Evolutionary conservation across 2,888 invertebrate species (phyloP), one percentile per base, ranked within the genome.

Genomic region (Malthinus seriepunctatus): DNA sequence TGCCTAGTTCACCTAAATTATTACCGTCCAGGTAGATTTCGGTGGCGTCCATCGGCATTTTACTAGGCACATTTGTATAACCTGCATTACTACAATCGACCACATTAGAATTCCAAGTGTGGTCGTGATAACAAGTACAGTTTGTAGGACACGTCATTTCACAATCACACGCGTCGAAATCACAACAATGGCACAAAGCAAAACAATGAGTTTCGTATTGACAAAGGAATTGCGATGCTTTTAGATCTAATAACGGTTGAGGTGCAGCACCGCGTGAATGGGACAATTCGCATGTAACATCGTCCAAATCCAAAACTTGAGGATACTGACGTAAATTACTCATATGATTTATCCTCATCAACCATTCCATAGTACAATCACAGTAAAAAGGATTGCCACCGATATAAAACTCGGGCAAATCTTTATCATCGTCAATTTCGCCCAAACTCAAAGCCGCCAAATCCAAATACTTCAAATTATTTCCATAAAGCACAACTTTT

Each of bases 81-180:
- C 86, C 88, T 67, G 87, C 87, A 73, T 84, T 86, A 68, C 89
- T 88, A 81, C 92, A 92, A 81, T 91, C 90, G 66, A 92, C 91
- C 55, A 92, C 89, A 82, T 92, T 92, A 74, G 89, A 88, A 69
- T 87, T 86, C 90, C 92, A 93, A 69, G 88, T 87, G 78, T 89
- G 88, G 81, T 93, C 93, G 81, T 91, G 91, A 83, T 88, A 93
- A 77, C 93, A 94, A 67, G 88, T 87, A 79, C 93, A 94, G 77
- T 88, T 89, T 77, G 86, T 86, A 66, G 93, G 93, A 78, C 93
- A 94, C 69, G 90, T 90, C 89, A 92, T 93, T 83, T 92, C 90
- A 79, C 93, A 93, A 81, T 94, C 93, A 80, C 93, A 94, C 63
- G 91, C 91, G 78, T 91, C 91, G 82, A 90, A 93, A 76, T 92